Evolutionary conservation across 2,797 vertebrate species (phyloP).

Genomic region (Prunella strophiata): DNA sequence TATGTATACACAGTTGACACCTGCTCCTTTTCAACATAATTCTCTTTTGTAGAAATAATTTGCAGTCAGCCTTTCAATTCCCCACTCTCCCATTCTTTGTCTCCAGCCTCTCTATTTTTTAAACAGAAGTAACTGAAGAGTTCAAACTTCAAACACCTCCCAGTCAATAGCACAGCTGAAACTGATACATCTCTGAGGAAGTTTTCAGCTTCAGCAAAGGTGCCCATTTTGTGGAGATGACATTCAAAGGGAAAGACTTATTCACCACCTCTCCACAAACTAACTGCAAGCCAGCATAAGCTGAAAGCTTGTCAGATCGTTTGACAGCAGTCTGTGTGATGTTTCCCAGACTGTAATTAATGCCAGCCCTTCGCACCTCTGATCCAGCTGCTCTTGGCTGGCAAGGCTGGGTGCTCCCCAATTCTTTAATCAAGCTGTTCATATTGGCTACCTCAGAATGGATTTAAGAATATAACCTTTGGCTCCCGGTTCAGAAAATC

Average conservation of each 20-base stretch:
- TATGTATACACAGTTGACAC: neutral
- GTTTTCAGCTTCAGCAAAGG: neutral
- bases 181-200: neutral
- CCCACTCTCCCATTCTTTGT: neutral
- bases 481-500: constrained; percentile 45
- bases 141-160: neutral
- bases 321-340: neutral
- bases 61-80: neutral
- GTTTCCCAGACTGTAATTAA: neutral
- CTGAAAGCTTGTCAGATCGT: neutral
- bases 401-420: neutral
- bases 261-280: neutral
- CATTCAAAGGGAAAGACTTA: neutral
- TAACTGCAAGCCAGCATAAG: neutral
- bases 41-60: neutral
- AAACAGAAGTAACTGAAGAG: neutral
- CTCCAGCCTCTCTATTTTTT: neutral
- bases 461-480: constrained; percentile 43
- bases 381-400: neutral
- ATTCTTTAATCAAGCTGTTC: neutral
- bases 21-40: neutral
- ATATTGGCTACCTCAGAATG: neutral
- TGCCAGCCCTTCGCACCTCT: neutral
- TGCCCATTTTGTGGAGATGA: neutral
- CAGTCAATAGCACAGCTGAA: neutral